Evolutionary conservation across 1,140 invertebrate species (phyloP), one percentile per base, ranked within the genome.

Genomic region (Hyphantria cunea): DNA sequence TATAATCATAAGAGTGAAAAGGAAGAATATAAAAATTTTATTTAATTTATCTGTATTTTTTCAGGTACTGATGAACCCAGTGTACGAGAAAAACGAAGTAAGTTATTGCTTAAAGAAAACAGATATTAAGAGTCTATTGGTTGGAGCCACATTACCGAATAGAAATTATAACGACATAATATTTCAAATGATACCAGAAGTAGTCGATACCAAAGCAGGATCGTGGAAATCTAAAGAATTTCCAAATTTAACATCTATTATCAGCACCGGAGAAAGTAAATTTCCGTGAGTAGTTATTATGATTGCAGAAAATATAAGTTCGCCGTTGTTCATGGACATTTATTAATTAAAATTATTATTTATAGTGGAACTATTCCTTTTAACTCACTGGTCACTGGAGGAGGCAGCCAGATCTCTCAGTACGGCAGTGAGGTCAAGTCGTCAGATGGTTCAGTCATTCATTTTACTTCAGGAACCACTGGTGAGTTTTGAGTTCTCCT

Each of bases 381-480:
- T 13, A 70, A 92, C 5, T 93, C 95, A n/a, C 70, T 96, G 0
- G 80, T 77, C 7, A 63, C 60, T 6, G 67, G 76, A 7, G 66
- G 75, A 42, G 70, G 58, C 39, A 83, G 66, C 0, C 64, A 74
- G 15, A 64, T 78, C n/a, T 76, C 79, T 0, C 72, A 67, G 45
- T 88, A 82, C 50, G 68, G 72, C 0, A 74, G 51, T 10, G 79
- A 86, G 64, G 86, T 97, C 3, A 93, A 93, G 50, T 93, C 95
- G 9, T 93, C 95, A 74, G 93, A 94, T 14, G 92, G 94, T 0
- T 94, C 93, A 59, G 95, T 96, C 75, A 95, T 98, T 69, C 96
- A 97, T 77, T 98, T 98, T 69, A 98, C 97, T 0, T 98, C 97
- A 0, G 96, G 96, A 65, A 93, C 92, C 10, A 93, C 92, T 6